Base-by-base conservation (phyloP, 2,888 invertebrate species). In the Calameuta idolon region DNA sequence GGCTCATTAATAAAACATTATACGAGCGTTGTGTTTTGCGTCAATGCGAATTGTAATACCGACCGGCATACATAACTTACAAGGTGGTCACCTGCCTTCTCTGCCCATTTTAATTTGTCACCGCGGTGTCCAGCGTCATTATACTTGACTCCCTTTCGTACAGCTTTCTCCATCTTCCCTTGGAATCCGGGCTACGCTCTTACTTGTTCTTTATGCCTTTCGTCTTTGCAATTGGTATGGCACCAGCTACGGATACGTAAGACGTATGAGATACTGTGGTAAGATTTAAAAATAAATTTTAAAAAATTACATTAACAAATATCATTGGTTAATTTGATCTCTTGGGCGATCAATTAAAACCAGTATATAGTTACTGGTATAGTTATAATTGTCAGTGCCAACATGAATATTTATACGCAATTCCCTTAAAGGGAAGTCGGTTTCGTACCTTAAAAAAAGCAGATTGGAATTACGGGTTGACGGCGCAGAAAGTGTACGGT, bases 51-150 rank as follows among this genome's bases (percentile, higher is more conserved):
- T 78, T 73, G 78, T 35, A 40, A n/a, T 69, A 31, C 75, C 71
- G 71, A 12, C 71, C 31, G 71, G 33, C 71, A 71, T 71, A 71
- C 71, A 31, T 71, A 71, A 31, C 31, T 33, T 31, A 71, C 31
- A 33, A 33, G 71, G 12, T 15, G 71, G 33, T 33, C 71, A 33
- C 31, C 71, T 71, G 71, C 30, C 71, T 71, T 71, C 31, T 71
- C 33, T 80, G 68, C 79, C 81, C 81, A 83, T 82, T 85, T 85
- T 85, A 85, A 85, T 85, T 84, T 85, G 84, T 85, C 86, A 85
- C 82, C 82, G 79, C 79, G 78, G 33, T 71, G 33, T 33, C 71
- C 71, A 15, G 71, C 71, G 33, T 71, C 33, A 71, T 71, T 71
- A 71, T 30, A 33, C 31, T 33, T 31, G 71, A 31, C 71, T 31